Conservation (phyloP, 2,797 vertebrate genomes). For the Simalia tracyae region DNA sequence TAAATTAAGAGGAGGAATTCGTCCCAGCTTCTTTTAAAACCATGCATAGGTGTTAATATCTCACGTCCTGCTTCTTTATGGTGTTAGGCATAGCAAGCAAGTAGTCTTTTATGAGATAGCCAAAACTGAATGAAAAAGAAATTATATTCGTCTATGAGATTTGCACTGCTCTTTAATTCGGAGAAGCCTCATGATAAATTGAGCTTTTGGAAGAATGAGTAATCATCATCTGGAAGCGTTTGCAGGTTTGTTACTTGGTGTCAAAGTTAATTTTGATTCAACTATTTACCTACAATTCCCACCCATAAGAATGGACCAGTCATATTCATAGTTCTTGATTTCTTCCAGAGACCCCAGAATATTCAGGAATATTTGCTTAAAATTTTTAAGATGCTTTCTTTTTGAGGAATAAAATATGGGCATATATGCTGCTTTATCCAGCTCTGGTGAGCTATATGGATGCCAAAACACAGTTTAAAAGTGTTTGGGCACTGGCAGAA, state of each 20-base stretch:
- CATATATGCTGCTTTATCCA: not conserved
- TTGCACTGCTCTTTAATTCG: slow-evolving; percentile 39
- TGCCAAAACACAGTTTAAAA: not conserved
- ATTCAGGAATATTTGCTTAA: not conserved
- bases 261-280: not conserved
- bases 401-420: not conserved
- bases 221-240: not conserved
- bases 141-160: slow-evolving; percentile 45
- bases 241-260: not conserved
- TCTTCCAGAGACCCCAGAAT: not conserved
- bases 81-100: slow-evolving; percentile 45
- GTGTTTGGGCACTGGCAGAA: not conserved
- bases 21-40: slow-evolving; percentile 32
- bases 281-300: not conserved
- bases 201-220: not conserved
- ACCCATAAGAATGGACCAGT: not conserved
- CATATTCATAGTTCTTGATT: not conserved
- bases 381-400: not conserved
- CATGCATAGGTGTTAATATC: slow-evolving; percentile 31
- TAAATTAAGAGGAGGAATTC: slow-evolving; percentile 39
- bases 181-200: not conserved
- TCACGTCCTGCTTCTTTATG: not conserved
- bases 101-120: slow-evolving; percentile 47
- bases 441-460: not conserved
- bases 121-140: slow-evolving; percentile 52